Percentiles rank a stretch among this genome's conserved stretches.
These are phyloP conservation scores for Metallyticus violacea DNA, from an alignment of 2,888 invertebrate genomes.

Conservation along the genomic window DNA sequence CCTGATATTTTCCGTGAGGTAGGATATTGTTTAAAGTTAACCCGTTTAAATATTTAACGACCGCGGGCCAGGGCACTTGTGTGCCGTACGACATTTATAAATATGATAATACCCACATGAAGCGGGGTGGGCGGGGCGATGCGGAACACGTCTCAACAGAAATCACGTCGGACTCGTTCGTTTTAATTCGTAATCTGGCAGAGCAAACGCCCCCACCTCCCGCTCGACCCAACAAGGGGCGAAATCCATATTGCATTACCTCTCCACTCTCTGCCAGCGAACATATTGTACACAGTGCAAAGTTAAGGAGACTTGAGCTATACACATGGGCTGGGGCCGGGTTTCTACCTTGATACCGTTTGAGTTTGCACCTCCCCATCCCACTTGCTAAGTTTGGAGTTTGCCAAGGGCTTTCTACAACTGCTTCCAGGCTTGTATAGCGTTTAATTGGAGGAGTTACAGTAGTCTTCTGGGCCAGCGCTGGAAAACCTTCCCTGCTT, in stretches of 20 bases:
- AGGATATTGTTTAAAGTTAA: background rate
- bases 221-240: background rate
- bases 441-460: constrained; percentile 11
- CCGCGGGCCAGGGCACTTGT: background rate
- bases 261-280: background rate
- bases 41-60: background rate
- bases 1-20: too few species aligned
- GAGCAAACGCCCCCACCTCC: background rate
- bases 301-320: background rate
- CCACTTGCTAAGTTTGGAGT: background rate
- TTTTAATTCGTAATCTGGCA: background rate
- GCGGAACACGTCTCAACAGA: background rate
- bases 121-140: too few species aligned
- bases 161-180: background rate
- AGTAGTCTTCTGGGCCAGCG: background rate
- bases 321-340: background rate
- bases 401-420: background rate
- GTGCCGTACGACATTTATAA: background rate
- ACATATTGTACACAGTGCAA: background rate
- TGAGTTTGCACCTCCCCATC: background rate
- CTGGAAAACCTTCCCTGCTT: background rate
- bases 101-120: background rate
- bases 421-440: background rate
- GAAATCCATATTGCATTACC: background rate
- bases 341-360: background rate